Base-by-base conservation (phyloP, 1,140 invertebrate genomes). In the Drosophila mayri region DNA sequence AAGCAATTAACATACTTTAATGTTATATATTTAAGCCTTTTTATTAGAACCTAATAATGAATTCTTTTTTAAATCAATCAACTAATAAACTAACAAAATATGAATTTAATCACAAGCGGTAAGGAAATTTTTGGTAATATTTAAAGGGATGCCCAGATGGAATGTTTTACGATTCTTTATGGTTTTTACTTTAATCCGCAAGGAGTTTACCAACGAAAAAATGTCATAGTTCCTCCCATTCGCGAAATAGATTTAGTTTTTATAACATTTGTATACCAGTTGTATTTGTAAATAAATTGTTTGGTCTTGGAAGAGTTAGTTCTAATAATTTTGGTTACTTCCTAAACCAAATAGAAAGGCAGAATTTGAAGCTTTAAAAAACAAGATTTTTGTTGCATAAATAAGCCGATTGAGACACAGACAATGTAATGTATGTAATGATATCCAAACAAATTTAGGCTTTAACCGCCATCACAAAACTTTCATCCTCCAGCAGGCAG, bases 401-500 rank as follows among this genome's bases (percentile, higher is more conserved):
- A 18, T 11, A 22, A 38, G 35, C 41, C 28, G 25, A n/a, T 70
- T 18, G 20, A 54, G 9, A 54, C n/a, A 71, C 41, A 52, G 20
- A 44, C 38, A 40, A 78, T 40, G 59, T 11, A 22, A 61, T 12
- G 50, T 12, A 64, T 22, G 32, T 63, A 67, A 37, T 47, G 10
- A 60, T 52, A 37, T 68, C 50, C 40, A 71, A 65, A 63, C 18
- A 43, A 44, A 16, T 37, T 79, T 76, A 91, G 41, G 71, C 86
- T 62, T 91, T 91, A 46, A 79, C 75, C 14, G 90, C 59, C 41
- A 91, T 41, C 30, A 91, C 75, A 73, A 92, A 91, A 41, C 60
- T 90, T 46, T 92, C 91, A 67, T 92, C 91, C 44, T 92, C 79
- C 4, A 92, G 57, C 10, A 92, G 63, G 52, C 91, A 92, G 38